phyloP scores from a whole-genome alignment of 1,140 invertebrate species.

The Kradibia gibbosae region DNA sequence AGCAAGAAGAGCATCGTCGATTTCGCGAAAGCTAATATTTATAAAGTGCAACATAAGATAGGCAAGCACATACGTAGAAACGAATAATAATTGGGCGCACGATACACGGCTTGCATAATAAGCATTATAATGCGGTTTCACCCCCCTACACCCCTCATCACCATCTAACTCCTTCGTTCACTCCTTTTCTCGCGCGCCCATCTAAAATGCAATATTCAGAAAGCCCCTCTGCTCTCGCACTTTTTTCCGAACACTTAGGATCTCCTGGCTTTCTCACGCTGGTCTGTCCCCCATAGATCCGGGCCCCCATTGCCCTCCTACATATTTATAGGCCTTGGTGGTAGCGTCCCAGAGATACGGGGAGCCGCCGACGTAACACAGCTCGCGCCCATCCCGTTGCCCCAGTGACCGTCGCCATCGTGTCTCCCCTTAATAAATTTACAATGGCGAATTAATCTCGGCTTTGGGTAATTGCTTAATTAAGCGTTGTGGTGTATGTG shows the following conservation, averaged over 20 bases:
- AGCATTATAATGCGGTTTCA: constrained; percentile 1
- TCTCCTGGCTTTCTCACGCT: constrained; percentile 34
- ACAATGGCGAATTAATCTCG: constrained; percentile 36
- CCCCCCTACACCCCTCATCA: not conserved
- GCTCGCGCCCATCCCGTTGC: constrained; percentile 39
- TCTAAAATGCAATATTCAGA: constrained; percentile 48
- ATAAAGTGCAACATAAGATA: not conserved
- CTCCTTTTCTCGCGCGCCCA: not conserved
- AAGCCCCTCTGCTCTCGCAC: constrained; percentile 20
- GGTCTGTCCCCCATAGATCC: constrained; percentile 14
- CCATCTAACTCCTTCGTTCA: no score
- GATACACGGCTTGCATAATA: constrained; percentile 17
- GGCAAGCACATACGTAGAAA: constrained; percentile 1
- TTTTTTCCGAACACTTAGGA: constrained; percentile 15
- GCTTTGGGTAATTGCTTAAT: constrained; percentile 35
- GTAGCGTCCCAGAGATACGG: not conserved
- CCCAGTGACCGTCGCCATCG: constrained; percentile 41
- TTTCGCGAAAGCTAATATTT: constrained; percentile 2
- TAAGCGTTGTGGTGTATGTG: not conserved
- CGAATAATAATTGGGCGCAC: constrained; percentile 37
- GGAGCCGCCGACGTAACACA: constrained; percentile 10
- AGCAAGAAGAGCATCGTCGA: not conserved
- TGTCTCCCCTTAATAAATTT: constrained; percentile 43
- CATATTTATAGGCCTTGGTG: constrained; percentile 44
- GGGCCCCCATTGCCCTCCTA: constrained; percentile 24